phyloP scores from a whole-genome alignment of 1,140 invertebrate genomes.

The Chelonus insularis region DNA sequence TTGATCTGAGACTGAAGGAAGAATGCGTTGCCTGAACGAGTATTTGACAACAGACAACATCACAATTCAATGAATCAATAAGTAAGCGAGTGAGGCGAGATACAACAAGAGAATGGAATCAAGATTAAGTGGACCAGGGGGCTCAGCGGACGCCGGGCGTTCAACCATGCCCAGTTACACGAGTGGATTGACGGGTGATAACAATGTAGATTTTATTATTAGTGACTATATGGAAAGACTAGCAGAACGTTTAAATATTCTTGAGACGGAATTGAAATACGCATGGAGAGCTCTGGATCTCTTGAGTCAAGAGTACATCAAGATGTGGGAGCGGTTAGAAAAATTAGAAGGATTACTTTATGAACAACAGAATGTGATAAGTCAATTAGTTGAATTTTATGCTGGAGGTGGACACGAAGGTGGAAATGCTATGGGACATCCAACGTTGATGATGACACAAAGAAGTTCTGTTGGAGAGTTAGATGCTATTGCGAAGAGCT shows the following conservation, averaged over 20 bases:
- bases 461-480: constrained; percentile 48
- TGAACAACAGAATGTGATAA: constrained; percentile 90
- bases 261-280: constrained; percentile 88
- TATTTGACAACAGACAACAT: not conserved
- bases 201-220: constrained; percentile 70
- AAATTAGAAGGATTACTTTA: constrained; percentile 86
- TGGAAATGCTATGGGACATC: constrained; percentile 34
- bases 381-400: constrained; percentile 83
- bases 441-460: constrained; percentile 34
- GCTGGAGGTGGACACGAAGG: constrained; percentile 41
- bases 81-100: not conserved
- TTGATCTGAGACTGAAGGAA: not conserved
- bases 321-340: constrained; percentile 91
- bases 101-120: constrained; percentile 42
- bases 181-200: constrained; percentile 38
- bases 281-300: constrained; percentile 90
- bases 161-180: constrained; percentile 39
- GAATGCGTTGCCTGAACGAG: not conserved
- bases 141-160: constrained; percentile 39
- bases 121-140: constrained; percentile 41
- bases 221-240: constrained; percentile 88
- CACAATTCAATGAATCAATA: not conserved
- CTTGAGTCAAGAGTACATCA: constrained; percentile 88
- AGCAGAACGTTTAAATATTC: constrained; percentile 78
- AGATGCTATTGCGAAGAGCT: constrained; percentile 52